Percentiles rank a stretch among this genome's conserved stretches.
Evolutionary conservation across 2,113 vertebrate species (phyloP).

Genomic region (Potamarius usumacintae): DNA sequence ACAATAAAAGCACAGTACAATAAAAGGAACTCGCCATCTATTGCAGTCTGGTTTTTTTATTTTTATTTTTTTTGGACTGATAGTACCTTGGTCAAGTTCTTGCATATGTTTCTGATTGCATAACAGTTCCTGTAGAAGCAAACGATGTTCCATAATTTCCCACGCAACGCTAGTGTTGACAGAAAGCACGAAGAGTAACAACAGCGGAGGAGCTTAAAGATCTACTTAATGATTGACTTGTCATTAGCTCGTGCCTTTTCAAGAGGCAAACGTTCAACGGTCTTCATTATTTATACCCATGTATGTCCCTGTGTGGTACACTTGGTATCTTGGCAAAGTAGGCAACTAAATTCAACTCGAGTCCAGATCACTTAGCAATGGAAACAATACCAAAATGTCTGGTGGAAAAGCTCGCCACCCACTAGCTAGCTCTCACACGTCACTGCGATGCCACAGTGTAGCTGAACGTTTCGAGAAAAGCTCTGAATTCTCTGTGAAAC

Average conservation of each 20-base stretch:
- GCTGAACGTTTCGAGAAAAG: background rate
- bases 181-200: background rate
- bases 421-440: background rate
- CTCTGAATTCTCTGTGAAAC: background rate
- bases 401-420: background rate
- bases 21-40: background rate
- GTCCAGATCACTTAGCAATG: background rate
- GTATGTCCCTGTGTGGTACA: background rate
- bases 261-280: background rate
- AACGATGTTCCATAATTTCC: background rate
- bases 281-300: background rate
- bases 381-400: background rate
- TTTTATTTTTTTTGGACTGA: background rate
- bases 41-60: too few relatives aligned
- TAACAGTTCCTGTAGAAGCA: background rate
- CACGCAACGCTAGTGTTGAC: background rate
- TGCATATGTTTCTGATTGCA: background rate
- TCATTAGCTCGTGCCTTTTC: background rate
- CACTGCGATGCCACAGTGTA: background rate
- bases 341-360: background rate
- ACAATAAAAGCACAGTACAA: background rate
- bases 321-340: background rate
- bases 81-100: background rate
- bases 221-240: background rate
- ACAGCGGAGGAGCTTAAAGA: background rate